Evolutionary conservation across 1,140 invertebrate genomes (phyloP).

Genomic region (Batillaria attramentaria): DNA sequence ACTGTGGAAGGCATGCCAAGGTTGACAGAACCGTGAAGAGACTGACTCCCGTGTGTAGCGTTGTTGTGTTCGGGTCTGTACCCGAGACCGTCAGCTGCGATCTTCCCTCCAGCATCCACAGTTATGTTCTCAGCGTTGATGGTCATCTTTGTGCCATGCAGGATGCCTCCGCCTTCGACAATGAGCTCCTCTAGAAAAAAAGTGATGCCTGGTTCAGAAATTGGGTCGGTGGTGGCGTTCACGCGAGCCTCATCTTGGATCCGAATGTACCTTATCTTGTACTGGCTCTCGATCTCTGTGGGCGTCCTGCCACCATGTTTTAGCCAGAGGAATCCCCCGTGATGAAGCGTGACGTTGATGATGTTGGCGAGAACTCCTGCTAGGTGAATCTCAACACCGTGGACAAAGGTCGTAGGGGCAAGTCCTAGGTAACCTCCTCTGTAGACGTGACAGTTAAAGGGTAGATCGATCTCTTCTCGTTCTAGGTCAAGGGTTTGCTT

Average conservation of each 20-base stretch:
- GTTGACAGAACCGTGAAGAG: conserved; percentile 58
- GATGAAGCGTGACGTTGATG: conserved; percentile 57
- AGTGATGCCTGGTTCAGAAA: conserved; percentile 53
- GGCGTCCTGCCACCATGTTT: conserved; percentile 58
- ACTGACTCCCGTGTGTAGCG: conserved; percentile 45
- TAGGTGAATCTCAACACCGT: conserved; percentile 62
- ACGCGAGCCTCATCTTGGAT: conserved; percentile 57
- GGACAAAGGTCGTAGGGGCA: conserved; percentile 57
- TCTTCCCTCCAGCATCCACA: conserved; percentile 55
- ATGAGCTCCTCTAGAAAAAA: conserved; percentile 46
- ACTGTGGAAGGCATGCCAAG: conserved; percentile 42
- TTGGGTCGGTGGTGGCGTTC: conserved; percentile 60
- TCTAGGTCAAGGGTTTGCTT: conserved; percentile 54
- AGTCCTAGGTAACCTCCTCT: conserved; percentile 54
- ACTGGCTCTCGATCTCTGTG: conserved; percentile 44
- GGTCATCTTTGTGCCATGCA: conserved; percentile 57
- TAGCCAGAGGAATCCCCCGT: conserved; percentile 61
- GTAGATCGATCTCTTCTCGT: conserved; percentile 59
- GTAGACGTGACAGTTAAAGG: conserved; percentile 59
- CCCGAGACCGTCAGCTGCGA: conserved; percentile 56
- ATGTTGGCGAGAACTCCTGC: conserved; percentile 57
- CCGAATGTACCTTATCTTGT: conserved; percentile 50
- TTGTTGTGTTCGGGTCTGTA: conserved; percentile 51
- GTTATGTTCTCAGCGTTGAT: conserved; percentile 57
- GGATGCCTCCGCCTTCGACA: conserved; percentile 59